These are phyloP conservation scores for Pristis pectinata DNA, from an alignment of 2,797 vertebrate genomes.

Conservation along the genomic window DNA sequence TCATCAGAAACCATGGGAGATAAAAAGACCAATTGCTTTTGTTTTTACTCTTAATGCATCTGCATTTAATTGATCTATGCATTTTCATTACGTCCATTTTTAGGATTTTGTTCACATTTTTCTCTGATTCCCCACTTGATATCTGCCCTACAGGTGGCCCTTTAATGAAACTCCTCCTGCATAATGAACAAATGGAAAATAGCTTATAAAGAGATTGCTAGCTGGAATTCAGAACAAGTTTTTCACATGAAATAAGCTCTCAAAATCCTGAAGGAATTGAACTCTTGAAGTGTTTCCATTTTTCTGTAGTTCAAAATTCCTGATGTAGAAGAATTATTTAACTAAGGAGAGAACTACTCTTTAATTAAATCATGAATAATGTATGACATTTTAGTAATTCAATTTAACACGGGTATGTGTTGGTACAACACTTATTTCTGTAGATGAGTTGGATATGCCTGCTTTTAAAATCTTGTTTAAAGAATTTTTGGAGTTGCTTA, in stretches of 20 bases:
- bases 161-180: neutral
- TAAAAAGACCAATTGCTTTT: neutral
- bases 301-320: neutral
- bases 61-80: neutral
- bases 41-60: neutral
- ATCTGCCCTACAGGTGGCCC: neutral
- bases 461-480: slow-evolving; percentile 17
- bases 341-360: neutral
- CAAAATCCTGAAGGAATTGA: slow-evolving; percentile 14
- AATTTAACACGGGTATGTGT: slow-evolving; percentile 3
- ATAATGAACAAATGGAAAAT: slow-evolving; percentile 2
- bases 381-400: slow-evolving; percentile 12
- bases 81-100: neutral
- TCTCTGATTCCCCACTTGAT: too few species aligned
- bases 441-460: neutral
- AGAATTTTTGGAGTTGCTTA: slow-evolving; percentile 9
- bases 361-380: slow-evolving; percentile 15
- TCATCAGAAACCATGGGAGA: neutral
- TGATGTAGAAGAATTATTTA: neutral
- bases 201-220: neutral
- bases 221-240: neutral
- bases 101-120: neutral
- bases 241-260: neutral
- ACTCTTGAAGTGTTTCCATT: neutral
- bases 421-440: slow-evolving; percentile 17